Conservation (phyloP, 2,797 vertebrate genomes). For the Molossus alvarezi region DNA sequence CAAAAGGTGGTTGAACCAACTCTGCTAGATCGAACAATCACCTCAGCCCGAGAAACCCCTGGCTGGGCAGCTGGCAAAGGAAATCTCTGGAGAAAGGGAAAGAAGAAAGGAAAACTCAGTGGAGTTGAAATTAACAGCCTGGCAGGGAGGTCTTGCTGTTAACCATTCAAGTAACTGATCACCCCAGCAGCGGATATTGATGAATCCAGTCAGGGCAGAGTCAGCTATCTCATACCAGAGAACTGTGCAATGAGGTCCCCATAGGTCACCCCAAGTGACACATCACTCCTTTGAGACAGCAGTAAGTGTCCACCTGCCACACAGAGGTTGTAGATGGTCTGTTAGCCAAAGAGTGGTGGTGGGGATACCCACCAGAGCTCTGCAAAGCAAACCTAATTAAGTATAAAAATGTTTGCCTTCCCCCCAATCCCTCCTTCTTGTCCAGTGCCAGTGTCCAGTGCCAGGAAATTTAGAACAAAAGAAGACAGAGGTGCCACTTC, state of each 20-base stretch:
- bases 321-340: background rate
- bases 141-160: background rate
- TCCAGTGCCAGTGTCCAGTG: background rate
- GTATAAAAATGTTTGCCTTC: background rate
- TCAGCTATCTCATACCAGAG: background rate
- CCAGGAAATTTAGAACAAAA: background rate
- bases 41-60: background rate
- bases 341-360: background rate
- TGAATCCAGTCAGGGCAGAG: background rate
- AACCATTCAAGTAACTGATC: background rate
- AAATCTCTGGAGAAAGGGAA: conserved; percentile 34
- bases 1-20: background rate
- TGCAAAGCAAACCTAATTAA: background rate
- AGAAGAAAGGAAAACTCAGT: background rate
- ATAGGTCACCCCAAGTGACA: background rate
- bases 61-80: background rate
- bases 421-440: background rate
- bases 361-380: background rate
- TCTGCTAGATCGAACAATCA: background rate
- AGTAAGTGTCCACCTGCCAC: background rate
- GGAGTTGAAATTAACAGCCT: background rate
- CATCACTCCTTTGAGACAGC: background rate
- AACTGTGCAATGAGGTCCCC: background rate
- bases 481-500: background rate
- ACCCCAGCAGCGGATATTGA: background rate